Evolutionary conservation across 2,113 vertebrate species (phyloP).

Genomic region (Empidonax traillii): DNA sequence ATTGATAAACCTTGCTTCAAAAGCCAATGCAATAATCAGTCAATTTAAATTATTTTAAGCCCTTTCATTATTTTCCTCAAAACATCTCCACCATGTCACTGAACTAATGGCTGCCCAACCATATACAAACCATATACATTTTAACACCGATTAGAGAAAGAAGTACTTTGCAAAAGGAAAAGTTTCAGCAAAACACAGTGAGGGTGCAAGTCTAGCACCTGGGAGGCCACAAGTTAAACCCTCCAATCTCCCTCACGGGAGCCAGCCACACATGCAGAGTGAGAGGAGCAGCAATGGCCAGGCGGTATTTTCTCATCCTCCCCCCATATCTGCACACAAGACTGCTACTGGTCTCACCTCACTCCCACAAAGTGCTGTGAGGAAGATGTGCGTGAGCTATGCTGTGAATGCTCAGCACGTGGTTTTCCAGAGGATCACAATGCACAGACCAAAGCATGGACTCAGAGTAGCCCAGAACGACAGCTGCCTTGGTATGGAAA

Average conservation of each 20-base stretch:
- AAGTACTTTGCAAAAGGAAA: background rate
- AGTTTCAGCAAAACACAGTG: background rate
- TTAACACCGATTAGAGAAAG: background rate
- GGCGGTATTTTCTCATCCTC: background rate
- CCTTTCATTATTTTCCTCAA: background rate
- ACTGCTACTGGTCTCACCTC: background rate
- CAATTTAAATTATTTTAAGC: background rate
- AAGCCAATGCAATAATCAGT: background rate
- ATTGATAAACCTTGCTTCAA: background rate
- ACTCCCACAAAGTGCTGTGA: fast-evolving
- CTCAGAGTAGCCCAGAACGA: background rate
- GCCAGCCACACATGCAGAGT: fast-evolving
- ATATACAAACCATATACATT: fast-evolving
- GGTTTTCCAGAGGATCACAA: background rate
- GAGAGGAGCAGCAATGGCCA: background rate
- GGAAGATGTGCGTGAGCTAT: background rate
- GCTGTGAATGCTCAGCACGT: background rate
- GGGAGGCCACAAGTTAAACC: background rate
- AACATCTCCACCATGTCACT: background rate
- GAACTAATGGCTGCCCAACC: background rate
- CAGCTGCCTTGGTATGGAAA: background rate
- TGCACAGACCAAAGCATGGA: background rate
- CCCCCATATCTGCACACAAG: fast-evolving
- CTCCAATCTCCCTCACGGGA: fast-evolving
- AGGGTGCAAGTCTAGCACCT: background rate